These are phyloP conservation scores for Crotalus tigris DNA, from an alignment of 2,113 vertebrate species.

Conservation along the genomic window DNA sequence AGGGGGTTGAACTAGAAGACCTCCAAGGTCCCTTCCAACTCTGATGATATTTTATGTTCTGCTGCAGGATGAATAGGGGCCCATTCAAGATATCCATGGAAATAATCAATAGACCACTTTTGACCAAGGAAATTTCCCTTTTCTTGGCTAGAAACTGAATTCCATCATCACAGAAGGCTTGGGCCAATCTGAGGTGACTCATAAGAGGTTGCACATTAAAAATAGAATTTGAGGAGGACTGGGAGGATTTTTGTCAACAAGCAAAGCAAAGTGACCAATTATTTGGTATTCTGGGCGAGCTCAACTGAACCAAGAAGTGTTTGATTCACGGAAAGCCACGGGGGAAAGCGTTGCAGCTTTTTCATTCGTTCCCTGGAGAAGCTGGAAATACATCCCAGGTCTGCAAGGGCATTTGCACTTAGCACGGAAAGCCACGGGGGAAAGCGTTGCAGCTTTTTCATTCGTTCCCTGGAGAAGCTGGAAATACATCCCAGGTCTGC, in stretches of 20 bases:
- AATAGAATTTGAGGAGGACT: fast-evolving
- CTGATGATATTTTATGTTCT: neutral
- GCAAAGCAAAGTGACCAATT: neutral
- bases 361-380: neutral
- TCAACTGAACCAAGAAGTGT: neutral
- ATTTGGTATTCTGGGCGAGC: neutral
- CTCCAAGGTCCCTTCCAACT: neutral
- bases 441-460: neutral
- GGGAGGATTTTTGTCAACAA: neutral
- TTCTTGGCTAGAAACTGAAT: neutral
- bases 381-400: neutral
- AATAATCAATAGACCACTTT: neutral
- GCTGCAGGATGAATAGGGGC: neutral
- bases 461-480: neutral
- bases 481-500: neutral
- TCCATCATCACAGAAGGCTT: neutral
- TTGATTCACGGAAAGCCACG: neutral
- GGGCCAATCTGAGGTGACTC: neutral
- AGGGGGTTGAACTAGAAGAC: neutral
- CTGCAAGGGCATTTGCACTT: neutral
- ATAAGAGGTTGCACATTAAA: neutral
- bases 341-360: neutral
- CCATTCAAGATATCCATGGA: neutral
- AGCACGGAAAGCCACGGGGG: neutral
- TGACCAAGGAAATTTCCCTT: neutral